Evolutionary conservation across 2,113 vertebrate genomes (phyloP).

Genomic region (Sinocyclocheilus maitianheensis): DNA sequence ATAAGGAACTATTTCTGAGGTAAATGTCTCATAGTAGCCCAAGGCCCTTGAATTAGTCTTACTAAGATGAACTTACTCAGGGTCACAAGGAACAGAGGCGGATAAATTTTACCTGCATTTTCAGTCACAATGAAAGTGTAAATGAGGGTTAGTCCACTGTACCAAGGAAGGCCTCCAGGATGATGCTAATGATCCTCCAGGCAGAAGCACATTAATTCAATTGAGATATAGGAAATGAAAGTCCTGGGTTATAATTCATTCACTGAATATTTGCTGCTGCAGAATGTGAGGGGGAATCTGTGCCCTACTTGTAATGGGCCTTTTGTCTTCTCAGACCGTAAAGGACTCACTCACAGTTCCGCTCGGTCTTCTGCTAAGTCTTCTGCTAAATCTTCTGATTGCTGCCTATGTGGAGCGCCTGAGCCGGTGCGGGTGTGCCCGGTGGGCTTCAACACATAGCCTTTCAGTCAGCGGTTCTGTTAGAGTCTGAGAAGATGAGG

Average conservation of each 20-base stretch:
- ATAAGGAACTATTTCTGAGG: not conserved
- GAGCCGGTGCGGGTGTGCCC: too few relatives aligned
- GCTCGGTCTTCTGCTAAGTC: too few relatives aligned
- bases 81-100: constrained; percentile 29
- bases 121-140: constrained; percentile 28
- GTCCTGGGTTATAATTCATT: constrained; percentile 7
- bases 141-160: constrained; percentile 47
- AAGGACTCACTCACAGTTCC: too few relatives aligned
- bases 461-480: too few relatives aligned
- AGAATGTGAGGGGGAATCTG: not conserved
- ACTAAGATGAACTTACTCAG: constrained; percentile 33
- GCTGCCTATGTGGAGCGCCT: too few relatives aligned
- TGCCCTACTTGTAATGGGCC: not conserved
- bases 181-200: constrained; percentile 45
- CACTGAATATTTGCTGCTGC: constrained; percentile 22
- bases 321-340: not conserved
- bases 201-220: constrained; percentile 45
- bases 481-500: too few relatives aligned
- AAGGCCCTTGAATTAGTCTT: constrained; percentile 36
- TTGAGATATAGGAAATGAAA: constrained; percentile 41
- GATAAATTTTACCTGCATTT: constrained; percentile 40
- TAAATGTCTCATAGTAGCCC: not conserved
- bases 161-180: constrained; percentile 40
- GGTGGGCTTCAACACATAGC: too few relatives aligned
- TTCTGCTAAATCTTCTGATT: too few relatives aligned